Base-by-base conservation (phyloP, 2,113 vertebrate genomes). In the Lasiurus borealis region DNA sequence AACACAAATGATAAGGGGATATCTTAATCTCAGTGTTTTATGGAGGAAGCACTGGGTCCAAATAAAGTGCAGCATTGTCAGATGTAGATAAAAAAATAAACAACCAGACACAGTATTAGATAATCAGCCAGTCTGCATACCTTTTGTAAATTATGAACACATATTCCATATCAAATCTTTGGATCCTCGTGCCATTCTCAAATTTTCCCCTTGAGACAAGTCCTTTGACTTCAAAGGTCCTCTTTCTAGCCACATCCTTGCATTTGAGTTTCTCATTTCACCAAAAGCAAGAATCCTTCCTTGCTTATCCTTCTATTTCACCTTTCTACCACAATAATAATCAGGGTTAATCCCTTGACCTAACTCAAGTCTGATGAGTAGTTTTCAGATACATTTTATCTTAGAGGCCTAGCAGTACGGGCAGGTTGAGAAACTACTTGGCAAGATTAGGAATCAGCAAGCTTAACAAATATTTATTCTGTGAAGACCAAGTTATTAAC, bases 381-480 rank as follows among this genome's bases (percentile, higher is more conserved):
- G 11, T 48, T 91, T 93, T 88, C 57, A 34, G 5, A 77, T 21
- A 54, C 8, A 54, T 85, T 90, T 90, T 27, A 68, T 16, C 66
- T 84, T 69, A 69, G 46, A 93, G 18, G 57, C 3, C 9, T 88
- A 54, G 82, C 48, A 81, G 29, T 44, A 92, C 77, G 25, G 31
- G 46, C 72, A 78, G 19, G 68, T 80, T 85, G 25, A 77, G n/a
- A 72, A 92, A 90, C 0, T 10, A 57, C 36, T 69, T 93, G 10
- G 19, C 21, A 88, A 88, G 14, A 81, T 54, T 85, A 84, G 27
- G 18, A 50, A 73, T 93, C 85, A 87, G 10, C 50, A 75, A 36
- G 19, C 31, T 95, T 92, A 92, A 90, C 16, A 92, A 64, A 62
- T 66, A 16, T 34, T 66, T 18, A 83, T 64, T 29, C 18, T 71